phyloP scores from a whole-genome alignment of 2,113 vertebrate species.

The Pseudorhombus dupliciocellatus region DNA sequence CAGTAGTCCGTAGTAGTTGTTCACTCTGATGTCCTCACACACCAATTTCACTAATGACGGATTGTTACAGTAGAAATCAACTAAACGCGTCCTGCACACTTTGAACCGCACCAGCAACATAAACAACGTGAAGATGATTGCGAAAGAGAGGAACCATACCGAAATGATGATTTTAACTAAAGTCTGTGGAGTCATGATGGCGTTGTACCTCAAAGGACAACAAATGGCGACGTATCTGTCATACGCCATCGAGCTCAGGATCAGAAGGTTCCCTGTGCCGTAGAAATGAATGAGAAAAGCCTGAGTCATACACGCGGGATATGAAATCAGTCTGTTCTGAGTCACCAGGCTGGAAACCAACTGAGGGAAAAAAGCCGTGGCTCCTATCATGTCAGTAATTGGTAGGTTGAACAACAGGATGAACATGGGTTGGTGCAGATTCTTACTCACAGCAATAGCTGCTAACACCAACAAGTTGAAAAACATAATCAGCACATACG shows the following conservation, averaged over 20 bases:
- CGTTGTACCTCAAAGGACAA: conserved; percentile 67
- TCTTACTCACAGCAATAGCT: conserved; percentile 58
- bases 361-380: conserved; percentile 71
- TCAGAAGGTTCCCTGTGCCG: conserved; percentile 57
- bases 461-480: conserved; percentile 63
- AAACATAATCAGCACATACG: conserved; percentile 57
- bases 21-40: conserved; percentile 62
- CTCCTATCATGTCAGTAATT: conserved; percentile 68
- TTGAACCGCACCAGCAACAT: conserved; percentile 25
- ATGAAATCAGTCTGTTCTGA: conserved; percentile 57
- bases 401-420: conserved; percentile 72
- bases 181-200: conserved; percentile 52
- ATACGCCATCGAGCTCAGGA: conserved; percentile 72
- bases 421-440: conserved; percentile 74
- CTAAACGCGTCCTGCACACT: conserved; percentile 62
- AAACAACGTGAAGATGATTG: not conserved
- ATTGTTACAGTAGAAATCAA: conserved; percentile 75
- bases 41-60: conserved; percentile 60
- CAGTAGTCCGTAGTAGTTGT: conserved; percentile 65
- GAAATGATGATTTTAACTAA: conserved; percentile 50
- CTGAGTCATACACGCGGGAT: conserved; percentile 63
- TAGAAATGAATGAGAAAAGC: conserved; percentile 68
- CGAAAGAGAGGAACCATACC: conserved; percentile 55
- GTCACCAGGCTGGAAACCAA: conserved; percentile 54
- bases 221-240: conserved; percentile 78